These are phyloP conservation scores for Melanotaenia boesemani DNA, from an alignment of 2,797 vertebrate species.

Conservation along the genomic window DNA sequence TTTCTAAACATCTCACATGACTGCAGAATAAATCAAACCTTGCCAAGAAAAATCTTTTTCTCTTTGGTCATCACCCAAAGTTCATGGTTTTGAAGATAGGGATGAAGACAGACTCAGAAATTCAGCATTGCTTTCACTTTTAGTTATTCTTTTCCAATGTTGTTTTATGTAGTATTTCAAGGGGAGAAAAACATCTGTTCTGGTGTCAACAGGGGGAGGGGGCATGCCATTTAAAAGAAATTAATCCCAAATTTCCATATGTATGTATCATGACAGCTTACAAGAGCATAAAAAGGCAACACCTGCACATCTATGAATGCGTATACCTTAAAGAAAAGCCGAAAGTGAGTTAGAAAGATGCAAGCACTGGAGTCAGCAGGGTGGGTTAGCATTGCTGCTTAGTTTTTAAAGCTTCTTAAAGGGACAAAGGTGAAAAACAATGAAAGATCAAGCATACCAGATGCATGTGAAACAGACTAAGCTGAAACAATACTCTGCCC, in stretches of 20 bases:
- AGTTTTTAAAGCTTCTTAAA: slow-evolving; percentile 32
- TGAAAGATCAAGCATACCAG: not conserved
- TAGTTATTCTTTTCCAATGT: not conserved
- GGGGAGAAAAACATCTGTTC: not conserved
- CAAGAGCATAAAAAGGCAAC: not conserved
- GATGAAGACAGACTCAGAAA: not conserved
- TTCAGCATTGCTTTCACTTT: not conserved
- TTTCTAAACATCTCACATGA: not conserved
- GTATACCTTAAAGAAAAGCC: not conserved
- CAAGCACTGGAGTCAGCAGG: not conserved
- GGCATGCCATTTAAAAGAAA: not conserved
- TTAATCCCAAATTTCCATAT: slow-evolving; percentile 7
- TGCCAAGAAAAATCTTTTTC: not conserved
- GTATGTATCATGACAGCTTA: not conserved
- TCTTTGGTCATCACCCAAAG: not conserved
- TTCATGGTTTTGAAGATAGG: not conserved
- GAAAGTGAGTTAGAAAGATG: not conserved
- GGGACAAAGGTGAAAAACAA: not conserved
- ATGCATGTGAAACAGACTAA: slow-evolving; percentile 3
- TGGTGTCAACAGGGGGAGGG: not conserved
- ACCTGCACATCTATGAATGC: not conserved
- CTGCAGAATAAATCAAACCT: not conserved
- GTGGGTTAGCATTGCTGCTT: not conserved
- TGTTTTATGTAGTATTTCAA: not conserved
- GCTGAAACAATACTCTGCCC: not conserved